Evolutionary conservation across 2,113 vertebrate genomes (phyloP).

Genomic region (Strix aluco): DNA sequence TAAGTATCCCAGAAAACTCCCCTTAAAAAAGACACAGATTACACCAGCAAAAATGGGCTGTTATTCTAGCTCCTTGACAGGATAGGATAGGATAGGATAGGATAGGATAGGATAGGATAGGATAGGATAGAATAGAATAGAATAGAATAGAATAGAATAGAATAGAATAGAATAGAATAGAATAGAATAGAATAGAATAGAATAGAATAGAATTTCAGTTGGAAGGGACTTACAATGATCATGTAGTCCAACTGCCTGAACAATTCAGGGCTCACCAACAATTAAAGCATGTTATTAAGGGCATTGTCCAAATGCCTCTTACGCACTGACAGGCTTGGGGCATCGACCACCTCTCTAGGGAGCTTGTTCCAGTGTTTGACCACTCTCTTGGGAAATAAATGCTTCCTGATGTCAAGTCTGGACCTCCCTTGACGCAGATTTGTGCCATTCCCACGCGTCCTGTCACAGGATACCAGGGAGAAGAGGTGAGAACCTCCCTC

Average conservation of each 20-base stretch:
- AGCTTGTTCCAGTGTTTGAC: neutral
- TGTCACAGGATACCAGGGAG: neutral
- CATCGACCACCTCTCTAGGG: neutral
- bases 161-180: too few species aligned
- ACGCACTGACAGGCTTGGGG: neutral
- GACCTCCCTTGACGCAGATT: neutral
- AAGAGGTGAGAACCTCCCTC: neutral
- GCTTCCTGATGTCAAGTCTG: neutral
- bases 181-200: too few species aligned
- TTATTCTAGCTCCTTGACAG: neutral
- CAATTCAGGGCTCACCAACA: neutral
- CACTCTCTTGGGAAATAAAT: neutral
- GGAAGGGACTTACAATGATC: neutral
- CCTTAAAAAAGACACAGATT: neutral
- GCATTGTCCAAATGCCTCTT: neutral
- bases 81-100: too few species aligned
- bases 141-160: too few species aligned
- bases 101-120: too few species aligned
- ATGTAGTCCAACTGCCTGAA: neutral
- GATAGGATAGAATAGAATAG: too few species aligned
- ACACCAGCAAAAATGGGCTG: neutral
- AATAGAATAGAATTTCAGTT: neutral
- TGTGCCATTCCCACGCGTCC: neutral
- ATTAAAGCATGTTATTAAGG: neutral
- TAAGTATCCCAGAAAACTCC: neutral